These are phyloP conservation scores for Antheraea assamensis DNA, from an alignment of 2,888 invertebrate genomes.

Conservation along the genomic window DNA sequence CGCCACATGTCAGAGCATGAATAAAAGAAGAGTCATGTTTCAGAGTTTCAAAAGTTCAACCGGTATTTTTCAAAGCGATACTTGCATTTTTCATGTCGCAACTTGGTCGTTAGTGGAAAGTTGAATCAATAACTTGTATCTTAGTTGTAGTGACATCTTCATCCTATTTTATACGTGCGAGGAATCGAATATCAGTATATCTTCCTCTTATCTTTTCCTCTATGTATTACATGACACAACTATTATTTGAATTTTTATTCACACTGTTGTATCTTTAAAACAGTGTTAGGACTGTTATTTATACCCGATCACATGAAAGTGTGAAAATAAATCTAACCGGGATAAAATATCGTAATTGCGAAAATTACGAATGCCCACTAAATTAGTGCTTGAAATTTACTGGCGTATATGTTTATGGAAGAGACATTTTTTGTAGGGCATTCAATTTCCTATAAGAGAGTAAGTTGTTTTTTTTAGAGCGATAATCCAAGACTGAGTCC, in stretches of 20 bases:
- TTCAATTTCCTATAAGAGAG: too few species aligned
- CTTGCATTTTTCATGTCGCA: conserved; percentile 59
- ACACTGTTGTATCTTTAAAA: neutral
- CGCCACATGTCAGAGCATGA: conserved; percentile 80
- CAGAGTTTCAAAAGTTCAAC: conserved; percentile 77
- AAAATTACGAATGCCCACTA: neutral
- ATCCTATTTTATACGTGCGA: conserved; percentile 22
- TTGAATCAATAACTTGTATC: conserved; percentile 46
- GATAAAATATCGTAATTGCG: too few species aligned
- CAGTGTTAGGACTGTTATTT: neutral
- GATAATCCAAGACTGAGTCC: too few species aligned
- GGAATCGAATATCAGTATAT: conserved; percentile 15
- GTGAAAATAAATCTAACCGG: neutral
- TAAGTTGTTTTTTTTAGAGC: too few species aligned
- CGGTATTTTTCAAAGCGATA: conserved; percentile 71
- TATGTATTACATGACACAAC: neutral
- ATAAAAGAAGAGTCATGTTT: conserved; percentile 79
- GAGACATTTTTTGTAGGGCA: too few species aligned
- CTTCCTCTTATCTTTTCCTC: neutral
- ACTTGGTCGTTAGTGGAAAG: conserved; percentile 53
- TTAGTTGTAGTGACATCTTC: conserved; percentile 26
- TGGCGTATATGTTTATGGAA: neutral
- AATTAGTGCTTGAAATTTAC: neutral
- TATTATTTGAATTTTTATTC: neutral
- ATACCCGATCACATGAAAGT: neutral